Percentiles rank a stretch among this genome's conserved stretches.
These are phyloP conservation scores for Hyposoter dolosus DNA, from an alignment of 2,888 invertebrate genomes.

Conservation along the genomic window DNA sequence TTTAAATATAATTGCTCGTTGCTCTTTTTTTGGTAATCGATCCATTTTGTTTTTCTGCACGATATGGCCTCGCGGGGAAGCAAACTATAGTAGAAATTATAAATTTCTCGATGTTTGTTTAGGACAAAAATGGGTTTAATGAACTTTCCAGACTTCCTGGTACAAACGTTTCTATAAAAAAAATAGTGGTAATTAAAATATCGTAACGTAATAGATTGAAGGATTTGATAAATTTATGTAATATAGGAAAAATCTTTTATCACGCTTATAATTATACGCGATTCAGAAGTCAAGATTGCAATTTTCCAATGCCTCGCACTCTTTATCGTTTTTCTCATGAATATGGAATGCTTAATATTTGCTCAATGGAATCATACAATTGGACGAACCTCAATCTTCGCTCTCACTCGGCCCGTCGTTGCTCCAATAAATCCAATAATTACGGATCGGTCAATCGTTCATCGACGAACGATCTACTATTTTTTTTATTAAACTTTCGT, in stretches of 20 bases:
- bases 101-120: background rate
- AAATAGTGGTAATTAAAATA: background rate
- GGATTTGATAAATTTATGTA: slow-evolving; percentile 6
- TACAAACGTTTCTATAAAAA: background rate
- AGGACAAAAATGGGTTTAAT: background rate
- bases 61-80: background rate
- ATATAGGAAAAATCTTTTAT: background rate
- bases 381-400: background rate
- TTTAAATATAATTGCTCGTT: background rate
- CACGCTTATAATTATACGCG: background rate
- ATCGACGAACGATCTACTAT: background rate
- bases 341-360: background rate
- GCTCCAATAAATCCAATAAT: slow-evolving; percentile 10
- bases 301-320: slow-evolving; percentile 8
- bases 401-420: background rate
- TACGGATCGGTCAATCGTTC: background rate
- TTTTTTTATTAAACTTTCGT: slow-evolving; percentile 14
- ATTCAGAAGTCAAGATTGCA: background rate
- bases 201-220: background rate
- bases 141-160: background rate
- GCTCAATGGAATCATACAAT: background rate
- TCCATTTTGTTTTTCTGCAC: background rate
- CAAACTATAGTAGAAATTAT: background rate
- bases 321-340: background rate
- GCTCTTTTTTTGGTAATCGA: background rate